These are phyloP conservation scores for Formicarius rufipectus DNA, from an alignment of 2,113 vertebrate species.

Conservation along the genomic window DNA sequence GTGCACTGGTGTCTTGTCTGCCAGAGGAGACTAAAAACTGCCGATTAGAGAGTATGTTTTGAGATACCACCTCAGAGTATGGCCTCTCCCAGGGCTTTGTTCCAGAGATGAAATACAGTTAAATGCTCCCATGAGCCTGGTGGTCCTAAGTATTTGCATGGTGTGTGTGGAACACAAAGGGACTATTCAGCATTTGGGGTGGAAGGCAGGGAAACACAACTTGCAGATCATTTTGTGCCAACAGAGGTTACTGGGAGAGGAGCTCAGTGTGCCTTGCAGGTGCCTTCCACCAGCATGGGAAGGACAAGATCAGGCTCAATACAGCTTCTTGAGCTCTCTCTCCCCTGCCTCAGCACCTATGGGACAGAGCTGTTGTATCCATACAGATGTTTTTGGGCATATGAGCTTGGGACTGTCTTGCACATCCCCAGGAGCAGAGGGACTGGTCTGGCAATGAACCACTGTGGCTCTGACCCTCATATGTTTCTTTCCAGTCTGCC, in stretches of 20 bases:
- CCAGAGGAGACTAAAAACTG: not conserved
- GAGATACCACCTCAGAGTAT: not conserved
- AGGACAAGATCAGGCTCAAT: not conserved
- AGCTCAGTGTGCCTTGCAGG: not conserved
- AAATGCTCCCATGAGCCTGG: not conserved
- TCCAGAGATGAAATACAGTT: not conserved
- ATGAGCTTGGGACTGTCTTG: accelerated
- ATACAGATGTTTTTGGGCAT: accelerated
- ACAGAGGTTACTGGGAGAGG: not conserved
- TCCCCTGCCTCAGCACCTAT: not conserved
- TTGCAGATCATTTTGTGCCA: not conserved
- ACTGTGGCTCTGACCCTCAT: accelerated
- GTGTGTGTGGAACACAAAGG: not conserved
- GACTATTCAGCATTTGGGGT: not conserved
- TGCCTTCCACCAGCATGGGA: not conserved
- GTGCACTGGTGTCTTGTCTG: not conserved
- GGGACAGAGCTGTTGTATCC: not conserved
- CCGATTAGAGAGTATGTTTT: not conserved
- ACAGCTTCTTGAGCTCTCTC: not conserved
- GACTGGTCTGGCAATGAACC: not conserved
- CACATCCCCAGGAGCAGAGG: not conserved
- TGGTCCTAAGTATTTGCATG: not conserved
- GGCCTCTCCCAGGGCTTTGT: not conserved
- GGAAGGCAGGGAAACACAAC: not conserved
- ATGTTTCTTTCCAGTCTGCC: not conserved